Percentiles rank a stretch among this genome's conserved stretches.
phyloP scores from a whole-genome alignment of 2,113 vertebrate genomes.

The Burhinus oedicnemus region DNA sequence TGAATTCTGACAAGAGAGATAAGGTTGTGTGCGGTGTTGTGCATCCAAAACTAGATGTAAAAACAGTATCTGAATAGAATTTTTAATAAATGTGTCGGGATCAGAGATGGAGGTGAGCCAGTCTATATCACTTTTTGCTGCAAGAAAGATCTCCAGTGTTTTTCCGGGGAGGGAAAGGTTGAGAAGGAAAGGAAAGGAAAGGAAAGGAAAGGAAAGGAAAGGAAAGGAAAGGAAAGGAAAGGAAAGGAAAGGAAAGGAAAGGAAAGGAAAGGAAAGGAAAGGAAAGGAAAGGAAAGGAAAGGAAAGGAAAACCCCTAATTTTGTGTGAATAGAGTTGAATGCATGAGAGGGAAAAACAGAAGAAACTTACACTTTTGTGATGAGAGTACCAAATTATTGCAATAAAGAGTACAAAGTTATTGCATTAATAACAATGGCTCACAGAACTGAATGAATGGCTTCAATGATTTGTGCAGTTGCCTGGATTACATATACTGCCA shows the following conservation, averaged over 20 bases:
- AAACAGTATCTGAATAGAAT: not conserved
- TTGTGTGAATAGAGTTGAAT: not conserved
- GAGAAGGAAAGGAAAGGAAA: not conserved
- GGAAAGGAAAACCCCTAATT: not conserved
- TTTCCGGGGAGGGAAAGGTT: not conserved
- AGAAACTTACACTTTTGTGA: not conserved
- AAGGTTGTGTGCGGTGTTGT: not conserved
- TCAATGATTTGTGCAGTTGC: not conserved
- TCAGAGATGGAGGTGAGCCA: not conserved
- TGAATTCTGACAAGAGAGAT: not conserved
- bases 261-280: not conserved
- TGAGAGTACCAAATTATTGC: not conserved
- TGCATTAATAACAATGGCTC: not conserved
- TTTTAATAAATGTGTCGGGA: not conserved
- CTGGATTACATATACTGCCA: not conserved
- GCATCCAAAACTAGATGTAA: not conserved
- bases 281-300: not conserved
- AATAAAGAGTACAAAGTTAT: not conserved
- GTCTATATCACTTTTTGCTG: not conserved
- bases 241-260: not conserved
- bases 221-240: not conserved
- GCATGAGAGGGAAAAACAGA: not conserved
- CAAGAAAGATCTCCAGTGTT: not conserved
- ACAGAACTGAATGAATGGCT: not conserved
- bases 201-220: not conserved